Conservation (phyloP, 2,113 vertebrate genomes). For the Urocynchramus pylzowi region DNA sequence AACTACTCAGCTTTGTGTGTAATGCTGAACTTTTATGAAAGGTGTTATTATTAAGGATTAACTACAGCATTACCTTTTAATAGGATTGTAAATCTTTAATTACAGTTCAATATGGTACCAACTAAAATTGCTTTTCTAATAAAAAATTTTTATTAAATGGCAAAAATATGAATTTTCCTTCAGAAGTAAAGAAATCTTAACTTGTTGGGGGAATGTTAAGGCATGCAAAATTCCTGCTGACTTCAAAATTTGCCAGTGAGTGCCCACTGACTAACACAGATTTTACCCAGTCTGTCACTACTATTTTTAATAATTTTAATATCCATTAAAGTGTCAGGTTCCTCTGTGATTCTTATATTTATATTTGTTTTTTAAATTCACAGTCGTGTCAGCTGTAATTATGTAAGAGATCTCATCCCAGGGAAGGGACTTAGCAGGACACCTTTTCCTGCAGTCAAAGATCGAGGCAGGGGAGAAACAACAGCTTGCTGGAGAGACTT, state of each 20-base stretch:
- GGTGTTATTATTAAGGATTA: slow-evolving; percentile 65
- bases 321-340: background rate
- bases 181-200: slow-evolving; percentile 33
- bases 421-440: background rate
- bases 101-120: slow-evolving; percentile 38
- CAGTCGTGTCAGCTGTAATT: background rate
- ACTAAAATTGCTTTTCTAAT: slow-evolving; percentile 60
- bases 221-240: background rate
- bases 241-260: background rate
- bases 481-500: background rate
- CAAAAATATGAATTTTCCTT: slow-evolving; percentile 34
- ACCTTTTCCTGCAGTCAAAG: background rate
- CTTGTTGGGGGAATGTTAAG: background rate
- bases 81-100: slow-evolving; percentile 70
- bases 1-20: background rate
- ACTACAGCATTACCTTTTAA: slow-evolving; percentile 61
- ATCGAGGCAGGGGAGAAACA: background rate
- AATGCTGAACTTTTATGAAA: slow-evolving; percentile 41
- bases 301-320: background rate
- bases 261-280: background rate
- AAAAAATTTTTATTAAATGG: slow-evolving; percentile 44
- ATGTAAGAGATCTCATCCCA: background rate
- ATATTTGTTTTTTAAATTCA: background rate
- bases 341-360: background rate
- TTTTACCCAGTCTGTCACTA: background rate